Percentiles rank a stretch among this genome's conserved stretches.
Conservation (phyloP, 2,113 vertebrate species). For the Amia ocellicauda region DNA sequence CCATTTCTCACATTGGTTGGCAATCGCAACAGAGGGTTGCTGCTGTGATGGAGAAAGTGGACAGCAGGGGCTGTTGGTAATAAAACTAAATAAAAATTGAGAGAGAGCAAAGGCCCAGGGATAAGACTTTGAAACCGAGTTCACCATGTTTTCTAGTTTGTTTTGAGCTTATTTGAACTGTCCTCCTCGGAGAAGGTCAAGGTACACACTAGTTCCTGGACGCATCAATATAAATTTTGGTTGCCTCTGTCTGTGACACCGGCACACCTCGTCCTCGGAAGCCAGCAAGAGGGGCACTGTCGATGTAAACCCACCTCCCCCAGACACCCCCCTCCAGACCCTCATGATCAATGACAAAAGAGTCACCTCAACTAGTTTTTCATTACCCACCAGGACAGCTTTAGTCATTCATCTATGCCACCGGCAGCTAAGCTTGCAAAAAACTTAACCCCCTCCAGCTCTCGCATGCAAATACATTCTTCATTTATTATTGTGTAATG, state of each 20-base stretch:
- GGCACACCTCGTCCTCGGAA: constrained; percentile 12
- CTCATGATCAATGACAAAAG: constrained; percentile 33
- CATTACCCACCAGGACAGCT: constrained; percentile 26
- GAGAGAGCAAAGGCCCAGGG: not conserved
- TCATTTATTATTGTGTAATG: too few species aligned
- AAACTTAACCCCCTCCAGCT: constrained; percentile 1
- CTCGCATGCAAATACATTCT: not conserved
- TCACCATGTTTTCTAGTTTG: constrained; percentile 6
- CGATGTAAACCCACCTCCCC: constrained; percentile 3
- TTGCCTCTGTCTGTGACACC: constrained; percentile 17
- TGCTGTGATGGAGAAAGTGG: not conserved
- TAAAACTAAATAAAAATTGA: constrained; percentile 6
- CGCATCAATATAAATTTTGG: constrained; percentile 28
- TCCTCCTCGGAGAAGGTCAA: constrained; percentile 23
- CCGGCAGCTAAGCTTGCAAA: constrained; percentile 13
- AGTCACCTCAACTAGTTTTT: constrained; percentile 25
- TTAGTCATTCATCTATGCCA: constrained; percentile 26
- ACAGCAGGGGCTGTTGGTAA: not conserved
- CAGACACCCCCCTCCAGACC: constrained; percentile 11
- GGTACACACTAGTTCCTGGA: constrained; percentile 15
- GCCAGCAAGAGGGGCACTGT: constrained; percentile 17
- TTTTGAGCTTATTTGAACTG: constrained; percentile 16
- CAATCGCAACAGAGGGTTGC: not conserved
- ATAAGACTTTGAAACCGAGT: not conserved
- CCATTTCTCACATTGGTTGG: not conserved